Conservation (phyloP, 2,797 vertebrate genomes). For the Nannoperca australis region DNA sequence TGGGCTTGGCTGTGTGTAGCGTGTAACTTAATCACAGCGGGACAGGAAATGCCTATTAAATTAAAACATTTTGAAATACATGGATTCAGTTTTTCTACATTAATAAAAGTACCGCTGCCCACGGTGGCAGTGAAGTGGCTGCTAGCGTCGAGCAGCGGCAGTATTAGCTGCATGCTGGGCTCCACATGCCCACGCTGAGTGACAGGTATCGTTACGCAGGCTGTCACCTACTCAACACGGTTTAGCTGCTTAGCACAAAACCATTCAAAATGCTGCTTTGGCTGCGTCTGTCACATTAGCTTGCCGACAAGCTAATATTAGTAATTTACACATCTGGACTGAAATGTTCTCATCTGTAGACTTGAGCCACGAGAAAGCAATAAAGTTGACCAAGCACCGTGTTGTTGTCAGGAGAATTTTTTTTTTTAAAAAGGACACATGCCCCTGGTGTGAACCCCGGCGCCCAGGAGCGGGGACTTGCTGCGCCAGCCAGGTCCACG, state of each 20-base stretch:
- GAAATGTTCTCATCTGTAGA: background rate
- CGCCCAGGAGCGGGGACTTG: constrained; percentile 57
- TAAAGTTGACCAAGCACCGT: constrained; percentile 19
- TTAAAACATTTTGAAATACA: background rate
- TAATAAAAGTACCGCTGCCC: background rate
- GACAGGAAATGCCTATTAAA: constrained; percentile 10
- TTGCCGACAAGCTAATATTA: constrained; percentile 59
- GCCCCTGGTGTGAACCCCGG: constrained; percentile 73
- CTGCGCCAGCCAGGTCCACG: constrained; percentile 66
- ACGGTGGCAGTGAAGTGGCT: background rate
- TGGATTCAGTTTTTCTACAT: too few relatives aligned
- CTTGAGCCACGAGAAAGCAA: background rate
- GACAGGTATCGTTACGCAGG: constrained; percentile 61
- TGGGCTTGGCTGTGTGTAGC: background rate
- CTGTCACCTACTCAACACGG: constrained; percentile 54
- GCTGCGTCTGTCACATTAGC: constrained; percentile 59
- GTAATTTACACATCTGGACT: constrained; percentile 48
- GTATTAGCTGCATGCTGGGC: constrained; percentile 19
- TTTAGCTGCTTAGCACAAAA: constrained; percentile 64
- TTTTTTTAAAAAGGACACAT: too few relatives aligned
- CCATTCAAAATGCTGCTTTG: constrained; percentile 46
- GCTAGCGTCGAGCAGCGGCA: background rate
- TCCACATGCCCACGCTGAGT: constrained; percentile 39
- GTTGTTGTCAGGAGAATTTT: constrained; percentile 42
- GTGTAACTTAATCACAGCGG: constrained; percentile 13